Base-by-base conservation (phyloP, 2,888 invertebrate species). In the Agrochola litura region DNA sequence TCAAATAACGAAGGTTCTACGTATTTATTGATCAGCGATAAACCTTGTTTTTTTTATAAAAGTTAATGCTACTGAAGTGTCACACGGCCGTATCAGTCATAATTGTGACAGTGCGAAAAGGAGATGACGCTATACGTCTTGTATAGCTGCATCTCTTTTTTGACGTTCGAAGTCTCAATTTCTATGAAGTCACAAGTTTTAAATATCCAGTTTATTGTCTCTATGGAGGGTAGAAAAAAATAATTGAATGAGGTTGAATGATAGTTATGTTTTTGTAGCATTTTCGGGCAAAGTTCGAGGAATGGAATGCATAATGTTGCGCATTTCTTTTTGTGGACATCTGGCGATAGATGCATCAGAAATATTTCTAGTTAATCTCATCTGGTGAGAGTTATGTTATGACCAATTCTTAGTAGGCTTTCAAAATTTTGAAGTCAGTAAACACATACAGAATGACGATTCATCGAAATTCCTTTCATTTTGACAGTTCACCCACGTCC, bases 251-350 rank as follows among this genome's bases (percentile, higher is more conserved):
- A 25, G 52, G 41, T 64, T 69, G 61, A 72, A 79, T 76, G n/a
- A n/a, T n/a, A 75, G 80, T 76, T 9, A 58, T 14, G 66, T 84
- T 83, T 84, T 83, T 85, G 73, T 81, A 12, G n/a, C n/a, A 22
- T 46, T 73, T 74, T 61, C 0, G 49, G 8, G 61, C 16, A 54
- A 37, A n/a, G 19, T 84, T 81, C 76, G 64, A 30, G 43, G 76
- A 81, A 69, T 22, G n/a, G 19, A 54, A 80, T 43, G 37, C 12
- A 5, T 73, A 14, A 14, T 30, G 58, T 56, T 49, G 64, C 25
- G 6, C n/a, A 60, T 54, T 58, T 1, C 30, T 61, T 61, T 60
- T 6, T 61, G 16, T 19, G 0, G 72, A 72, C 43, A 52, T 70
- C 10, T 49, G 37, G 6, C 5, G 19, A 61, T 30, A 56, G n/a